Evolutionary conservation across 1,140 invertebrate genomes (phyloP), one percentile per base, ranked within the genome.

Genomic region (Hirudo medicinalis): DNA sequence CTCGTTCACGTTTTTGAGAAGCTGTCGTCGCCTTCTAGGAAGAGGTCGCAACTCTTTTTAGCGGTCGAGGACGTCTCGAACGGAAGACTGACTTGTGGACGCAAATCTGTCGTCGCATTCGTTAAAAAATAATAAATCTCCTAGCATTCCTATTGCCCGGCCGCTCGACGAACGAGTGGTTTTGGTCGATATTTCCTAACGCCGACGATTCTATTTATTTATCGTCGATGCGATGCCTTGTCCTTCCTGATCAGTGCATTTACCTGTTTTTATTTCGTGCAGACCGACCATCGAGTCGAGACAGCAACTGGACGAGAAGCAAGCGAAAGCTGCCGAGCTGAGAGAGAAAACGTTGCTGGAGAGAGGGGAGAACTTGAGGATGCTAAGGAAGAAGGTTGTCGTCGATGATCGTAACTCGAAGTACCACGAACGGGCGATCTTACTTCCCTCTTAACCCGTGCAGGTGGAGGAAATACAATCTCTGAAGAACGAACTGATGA

Each of bases 1-100:
- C 91, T 91, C 0, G 85, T 92, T 68, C 90, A 94, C 75, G 83
- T 97, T 60, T 92, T 95, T 80, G 91, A 93, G 76, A 96, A 96
- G 80, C 80, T 96, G 0, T 94, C 91, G 0, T 92, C 91, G 66
- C 91, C 92, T 0, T 91, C 91, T 4, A 85, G 91, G 68, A 88
- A 90, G 76, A 86, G 90, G 72, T 91, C 6, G 2, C 2, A 36
- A 36, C 32, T 36, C 2, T 36, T 36, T 36, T 2, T 6, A 36
- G 2, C 32, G 6, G 2, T 36, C 1, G 4, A 49, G 43, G 13
- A 49, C 43, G 13, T 49, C 32, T 36, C 32, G 6, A 36, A 36
- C 6, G 32, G 32, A 36, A 6, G 32, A 36, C 6, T 2, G 32
- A 36, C 32, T 36, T 36, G 2, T 6, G n/a, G n/a, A n/a, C n/a